These are phyloP conservation scores for Drosophila ercepeae DNA, from an alignment of 1,140 invertebrate genomes.

Conservation along the genomic window DNA sequence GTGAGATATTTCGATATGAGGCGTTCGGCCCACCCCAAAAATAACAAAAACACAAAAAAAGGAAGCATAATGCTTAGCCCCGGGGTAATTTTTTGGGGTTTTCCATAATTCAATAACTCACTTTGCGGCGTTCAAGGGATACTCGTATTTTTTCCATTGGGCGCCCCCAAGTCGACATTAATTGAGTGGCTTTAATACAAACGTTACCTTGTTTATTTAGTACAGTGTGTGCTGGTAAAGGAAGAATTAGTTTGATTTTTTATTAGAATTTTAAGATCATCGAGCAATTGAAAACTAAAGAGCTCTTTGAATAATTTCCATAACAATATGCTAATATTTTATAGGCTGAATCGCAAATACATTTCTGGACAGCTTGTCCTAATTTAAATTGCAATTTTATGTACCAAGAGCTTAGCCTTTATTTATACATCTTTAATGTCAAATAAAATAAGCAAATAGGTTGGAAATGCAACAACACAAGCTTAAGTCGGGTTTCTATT, in stretches of 20 bases:
- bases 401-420: background rate
- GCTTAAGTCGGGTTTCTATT: background rate
- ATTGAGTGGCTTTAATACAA: slow-evolving; percentile 33
- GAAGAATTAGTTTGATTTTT: too few species aligned
- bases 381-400: background rate
- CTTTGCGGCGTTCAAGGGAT: slow-evolving; percentile 17
- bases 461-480: too few species aligned
- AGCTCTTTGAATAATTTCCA: background rate
- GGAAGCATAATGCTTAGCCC: slow-evolving; percentile 11
- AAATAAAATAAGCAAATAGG: too few species aligned
- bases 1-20: slow-evolving; percentile 48
- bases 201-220: slow-evolving; percentile 6
- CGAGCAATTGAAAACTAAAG: too few species aligned
- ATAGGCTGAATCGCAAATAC: too few species aligned
- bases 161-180: slow-evolving; percentile 42
- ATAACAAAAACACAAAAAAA: background rate
- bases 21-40: slow-evolving; percentile 9
- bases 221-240: slow-evolving; percentile 7
- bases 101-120: slow-evolving; percentile 43
- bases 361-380: too few species aligned
- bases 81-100: slow-evolving; percentile 37
- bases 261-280: too few species aligned
- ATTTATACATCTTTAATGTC: background rate
- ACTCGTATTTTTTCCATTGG: slow-evolving; percentile 25
- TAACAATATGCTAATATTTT: background rate